Evolutionary conservation across 2,113 vertebrate genomes (phyloP).

Genomic region (Mus pahari): DNA sequence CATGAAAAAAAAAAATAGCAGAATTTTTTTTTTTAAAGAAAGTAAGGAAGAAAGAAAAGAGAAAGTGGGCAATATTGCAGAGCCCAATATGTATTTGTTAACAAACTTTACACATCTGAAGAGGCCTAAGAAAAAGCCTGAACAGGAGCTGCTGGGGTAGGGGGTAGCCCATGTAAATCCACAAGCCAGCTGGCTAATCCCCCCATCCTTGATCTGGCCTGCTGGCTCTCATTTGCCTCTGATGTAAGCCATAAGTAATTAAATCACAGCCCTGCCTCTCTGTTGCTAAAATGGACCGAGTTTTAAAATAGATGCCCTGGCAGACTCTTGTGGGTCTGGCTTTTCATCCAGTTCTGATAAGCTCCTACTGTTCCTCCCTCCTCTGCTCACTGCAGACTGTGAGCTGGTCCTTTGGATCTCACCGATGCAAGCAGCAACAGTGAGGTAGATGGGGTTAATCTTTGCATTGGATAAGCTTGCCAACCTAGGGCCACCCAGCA

Average conservation of each 20-base stretch:
- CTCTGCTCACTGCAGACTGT: not conserved
- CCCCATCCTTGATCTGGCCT: constrained; percentile 22
- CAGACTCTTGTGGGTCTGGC: constrained; percentile 23
- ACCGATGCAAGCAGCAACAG: not conserved
- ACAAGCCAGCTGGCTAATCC: constrained; percentile 39
- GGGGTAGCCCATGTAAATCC: not conserved
- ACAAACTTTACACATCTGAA: not conserved
- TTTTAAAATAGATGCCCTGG: constrained; percentile 57
- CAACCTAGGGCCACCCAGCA: not conserved
- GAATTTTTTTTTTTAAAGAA: no score
- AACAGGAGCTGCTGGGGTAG: not conserved
- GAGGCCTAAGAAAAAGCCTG: not conserved
- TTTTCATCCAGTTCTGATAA: constrained; percentile 16
- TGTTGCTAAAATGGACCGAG: constrained; percentile 64
- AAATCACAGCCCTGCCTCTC: constrained; percentile 61
- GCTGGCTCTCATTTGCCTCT: constrained; percentile 57
- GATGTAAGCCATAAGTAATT: constrained; percentile 69
- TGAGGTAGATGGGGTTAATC: not conserved
- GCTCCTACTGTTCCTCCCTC: not conserved
- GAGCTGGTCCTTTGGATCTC: not conserved
- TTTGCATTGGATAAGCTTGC: not conserved
- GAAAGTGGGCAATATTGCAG: constrained; percentile 3
- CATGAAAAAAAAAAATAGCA: not conserved
- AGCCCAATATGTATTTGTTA: constrained; percentile 7
- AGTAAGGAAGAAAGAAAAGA: fast-evolving